phyloP scores from a whole-genome alignment of 2,797 vertebrate species.

The Acanthornis magna region DNA sequence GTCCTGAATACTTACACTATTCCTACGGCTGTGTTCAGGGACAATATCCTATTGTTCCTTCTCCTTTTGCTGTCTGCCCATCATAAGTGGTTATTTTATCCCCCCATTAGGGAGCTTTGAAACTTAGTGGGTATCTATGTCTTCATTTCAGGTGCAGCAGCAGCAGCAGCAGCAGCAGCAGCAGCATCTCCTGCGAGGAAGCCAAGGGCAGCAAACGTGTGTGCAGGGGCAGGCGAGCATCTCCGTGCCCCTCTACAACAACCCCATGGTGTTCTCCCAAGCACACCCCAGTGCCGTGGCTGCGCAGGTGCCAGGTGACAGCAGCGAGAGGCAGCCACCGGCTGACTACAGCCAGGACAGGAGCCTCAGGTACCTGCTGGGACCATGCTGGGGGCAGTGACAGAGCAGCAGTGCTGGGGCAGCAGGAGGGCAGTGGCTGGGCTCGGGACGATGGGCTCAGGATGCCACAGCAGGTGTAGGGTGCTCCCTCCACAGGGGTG shows the following conservation, averaged over 20 bases:
- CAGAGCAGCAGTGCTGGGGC: neutral
- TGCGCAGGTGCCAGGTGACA: conserved; percentile 32
- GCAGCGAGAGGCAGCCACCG: conserved; percentile 76
- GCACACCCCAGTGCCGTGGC: conserved; percentile 68
- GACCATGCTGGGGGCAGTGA: neutral
- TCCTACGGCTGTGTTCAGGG: neutral
- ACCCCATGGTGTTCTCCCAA: conserved; percentile 83
- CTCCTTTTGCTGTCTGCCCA: no score
- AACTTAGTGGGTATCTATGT: neutral
- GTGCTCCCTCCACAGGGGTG: neutral
- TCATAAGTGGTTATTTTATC: neutral
- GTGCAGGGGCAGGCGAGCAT: conserved; percentile 76
- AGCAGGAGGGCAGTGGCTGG: neutral
- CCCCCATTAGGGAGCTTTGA: neutral
- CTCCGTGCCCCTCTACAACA: conserved; percentile 83
- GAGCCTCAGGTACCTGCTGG: conserved; percentile 78
- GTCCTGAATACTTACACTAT: rapidly evolving
- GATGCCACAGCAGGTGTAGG: rapidly evolving
- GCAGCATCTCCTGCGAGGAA: conserved; percentile 60
- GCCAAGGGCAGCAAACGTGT: conserved; percentile 68
- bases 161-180: conserved; percentile 21
- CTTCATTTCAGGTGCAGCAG: conserved; percentile 9
- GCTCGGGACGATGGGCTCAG: rapidly evolving
- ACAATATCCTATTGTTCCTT: neutral
- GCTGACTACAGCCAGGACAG: conserved; percentile 77